Conservation (phyloP, 2,113 vertebrate species). For the Ictalurus punctatus region DNA sequence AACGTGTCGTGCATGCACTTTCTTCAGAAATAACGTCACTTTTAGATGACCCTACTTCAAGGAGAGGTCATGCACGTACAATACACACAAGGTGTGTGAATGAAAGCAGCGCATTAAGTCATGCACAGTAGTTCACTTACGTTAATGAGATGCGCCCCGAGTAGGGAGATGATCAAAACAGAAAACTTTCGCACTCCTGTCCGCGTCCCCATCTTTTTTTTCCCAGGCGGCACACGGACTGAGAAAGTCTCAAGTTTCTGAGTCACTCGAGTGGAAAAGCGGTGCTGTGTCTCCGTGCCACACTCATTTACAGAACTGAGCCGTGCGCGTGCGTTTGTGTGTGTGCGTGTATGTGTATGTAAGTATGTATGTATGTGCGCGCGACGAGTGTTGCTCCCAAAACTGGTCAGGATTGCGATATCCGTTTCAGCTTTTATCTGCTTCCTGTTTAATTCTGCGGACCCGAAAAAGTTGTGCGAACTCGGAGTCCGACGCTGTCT, state of each 20-base stretch:
- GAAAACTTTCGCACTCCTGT: conserved; percentile 55
- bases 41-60: not conserved
- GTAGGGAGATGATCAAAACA: conserved; percentile 67
- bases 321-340: not conserved
- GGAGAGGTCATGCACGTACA: not conserved
- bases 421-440: not conserved
- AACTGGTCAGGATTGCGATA: not conserved
- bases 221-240: conserved; percentile 60
- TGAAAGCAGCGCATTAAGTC: not conserved
- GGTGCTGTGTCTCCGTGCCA: conserved; percentile 62
- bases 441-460: not conserved
- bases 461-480: not conserved
- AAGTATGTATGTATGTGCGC: not conserved
- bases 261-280: conserved; percentile 55
- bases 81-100: not conserved
- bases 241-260: conserved; percentile 55
- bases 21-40: not conserved
- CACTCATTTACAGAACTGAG: conserved; percentile 66
- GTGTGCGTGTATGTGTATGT: not conserved
- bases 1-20: not conserved
- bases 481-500: not conserved
- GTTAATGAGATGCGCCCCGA: conserved; percentile 67
- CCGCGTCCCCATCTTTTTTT: conserved; percentile 69
- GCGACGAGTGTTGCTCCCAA: not conserved
- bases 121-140: conserved; percentile 64